phyloP scores from a whole-genome alignment of 2,113 vertebrate genomes.

The Cebus imitator region DNA sequence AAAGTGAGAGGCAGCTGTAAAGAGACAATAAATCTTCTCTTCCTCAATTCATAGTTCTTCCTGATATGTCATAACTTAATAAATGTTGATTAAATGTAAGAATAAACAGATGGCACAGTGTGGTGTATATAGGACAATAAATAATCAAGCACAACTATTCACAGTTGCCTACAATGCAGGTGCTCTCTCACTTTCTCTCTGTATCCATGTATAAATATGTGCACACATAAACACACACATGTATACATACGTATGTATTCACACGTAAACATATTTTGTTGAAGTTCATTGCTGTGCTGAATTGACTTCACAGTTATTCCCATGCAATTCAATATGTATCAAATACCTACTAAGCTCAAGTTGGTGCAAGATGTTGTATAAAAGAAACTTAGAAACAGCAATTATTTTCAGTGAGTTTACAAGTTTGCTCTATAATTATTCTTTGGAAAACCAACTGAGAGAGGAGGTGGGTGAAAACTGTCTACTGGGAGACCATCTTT shows the following conservation, averaged over 20 bases:
- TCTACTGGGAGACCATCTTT: slow-evolving; percentile 10
- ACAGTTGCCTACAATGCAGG: not conserved
- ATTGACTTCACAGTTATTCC: not conserved
- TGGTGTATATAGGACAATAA: not conserved
- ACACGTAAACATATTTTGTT: not conserved
- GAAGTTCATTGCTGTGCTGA: not conserved
- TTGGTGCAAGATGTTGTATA: not conserved
- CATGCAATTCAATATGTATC: not conserved
- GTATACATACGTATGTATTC: not conserved
- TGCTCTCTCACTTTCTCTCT: fast-evolving
- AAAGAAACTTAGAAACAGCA: not conserved
- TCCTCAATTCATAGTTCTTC: not conserved
- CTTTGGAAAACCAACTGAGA: slow-evolving; percentile 28
- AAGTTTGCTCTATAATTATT: slow-evolving; percentile 19
- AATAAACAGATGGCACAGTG: not conserved
- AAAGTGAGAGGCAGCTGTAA: not conserved
- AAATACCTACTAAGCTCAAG: not conserved
- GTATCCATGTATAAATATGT: not conserved
- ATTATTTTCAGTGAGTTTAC: not conserved
- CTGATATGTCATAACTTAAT: not conserved
- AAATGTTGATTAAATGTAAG: not conserved
- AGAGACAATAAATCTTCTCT: not conserved
- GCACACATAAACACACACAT: not conserved
- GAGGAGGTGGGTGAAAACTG: slow-evolving; percentile 27
- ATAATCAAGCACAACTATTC: not conserved